A percentile compares a stretch with the other conserved stretches of the same genome.
Conservation (phyloP, 2,888 invertebrate genomes). For the Sinohyriopsis cumingii region DNA sequence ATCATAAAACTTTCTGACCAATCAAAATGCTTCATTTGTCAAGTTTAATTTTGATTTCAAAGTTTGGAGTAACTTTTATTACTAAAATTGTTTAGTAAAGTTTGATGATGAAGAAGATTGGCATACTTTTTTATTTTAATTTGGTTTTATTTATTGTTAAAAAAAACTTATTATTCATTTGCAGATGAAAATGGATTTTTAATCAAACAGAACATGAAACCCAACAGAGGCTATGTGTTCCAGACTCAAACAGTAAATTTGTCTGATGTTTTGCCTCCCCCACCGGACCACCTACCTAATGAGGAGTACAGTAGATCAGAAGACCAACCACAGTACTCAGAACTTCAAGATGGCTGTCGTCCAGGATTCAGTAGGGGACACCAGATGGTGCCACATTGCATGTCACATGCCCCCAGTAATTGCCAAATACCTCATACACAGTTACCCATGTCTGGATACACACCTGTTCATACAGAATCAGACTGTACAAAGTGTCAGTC, state of each 20-base stretch:
- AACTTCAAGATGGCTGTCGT: slow-evolving; percentile 37
- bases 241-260: slow-evolving; percentile 65
- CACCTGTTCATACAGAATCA: slow-evolving; percentile 50
- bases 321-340: slow-evolving; percentile 30
- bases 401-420: slow-evolving; percentile 48
- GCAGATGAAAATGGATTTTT: slow-evolving; percentile 64
- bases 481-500: slow-evolving; percentile 51
- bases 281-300: slow-evolving; percentile 71
- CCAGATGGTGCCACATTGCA: slow-evolving; percentile 29
- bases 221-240: slow-evolving; percentile 46
- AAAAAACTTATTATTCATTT: slow-evolving; percentile 1
- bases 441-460: slow-evolving; percentile 33
- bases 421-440: slow-evolving; percentile 58
- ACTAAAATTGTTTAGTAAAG: too few relatives aligned
- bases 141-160: too few relatives aligned
- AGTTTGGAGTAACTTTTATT: too few relatives aligned
- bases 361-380: slow-evolving; percentile 52
- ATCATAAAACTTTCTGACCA: too few relatives aligned
- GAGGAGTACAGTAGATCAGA: slow-evolving; percentile 59
- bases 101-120: too few relatives aligned
- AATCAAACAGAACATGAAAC: slow-evolving; percentile 47
- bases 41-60: too few relatives aligned
- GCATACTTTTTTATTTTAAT: too few relatives aligned
- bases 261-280: slow-evolving; percentile 71
- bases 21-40: too few relatives aligned